A percentile compares a stretch with the other conserved stretches of the same genome.
Conservation (phyloP, 2,888 invertebrate genomes). For the Agrotis exclamationis region DNA sequence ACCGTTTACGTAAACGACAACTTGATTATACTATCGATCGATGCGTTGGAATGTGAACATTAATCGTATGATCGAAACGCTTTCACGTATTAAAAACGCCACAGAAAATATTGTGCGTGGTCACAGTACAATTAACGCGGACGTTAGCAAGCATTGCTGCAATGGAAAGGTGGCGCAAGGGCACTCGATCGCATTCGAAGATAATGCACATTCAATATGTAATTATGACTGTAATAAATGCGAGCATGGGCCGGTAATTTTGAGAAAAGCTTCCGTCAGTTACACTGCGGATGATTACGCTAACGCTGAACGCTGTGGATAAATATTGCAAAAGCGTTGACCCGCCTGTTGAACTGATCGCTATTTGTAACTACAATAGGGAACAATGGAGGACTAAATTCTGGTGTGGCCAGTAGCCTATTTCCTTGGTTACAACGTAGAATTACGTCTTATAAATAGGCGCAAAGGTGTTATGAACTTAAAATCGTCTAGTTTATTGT, state of each 20-base stretch:
- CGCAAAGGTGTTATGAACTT: conserved; percentile 19
- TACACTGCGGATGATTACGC: conserved; percentile 79
- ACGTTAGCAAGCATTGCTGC: conserved; percentile 56
- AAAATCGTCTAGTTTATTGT: conserved; percentile 1
- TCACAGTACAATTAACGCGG: conserved; percentile 58
- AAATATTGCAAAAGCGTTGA: conserved; percentile 79
- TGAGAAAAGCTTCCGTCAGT: conserved; percentile 76
- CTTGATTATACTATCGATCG: conserved; percentile 65
- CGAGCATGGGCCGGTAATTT: conserved; percentile 70
- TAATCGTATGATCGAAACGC: conserved; percentile 66
- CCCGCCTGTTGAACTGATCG: conserved; percentile 66
- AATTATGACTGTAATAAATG: conserved; percentile 68
- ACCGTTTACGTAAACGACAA: conserved; percentile 61
- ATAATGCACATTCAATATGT: conserved; percentile 63
- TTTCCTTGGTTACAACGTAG: conserved; percentile 42
- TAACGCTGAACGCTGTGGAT: conserved; percentile 72
- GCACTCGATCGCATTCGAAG: conserved; percentile 56
- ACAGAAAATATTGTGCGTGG: conserved; percentile 59
- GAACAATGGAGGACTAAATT: conserved; percentile 74
- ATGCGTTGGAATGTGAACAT: conserved; percentile 69
- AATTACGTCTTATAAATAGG: conserved; percentile 12
- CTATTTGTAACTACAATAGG: conserved; percentile 72
- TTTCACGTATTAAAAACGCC: conserved; percentile 64
- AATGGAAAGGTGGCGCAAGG: conserved; percentile 68
- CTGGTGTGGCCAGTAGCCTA: conserved; percentile 57